Conservation (phyloP, 2,888 invertebrate genomes). For the Pseudoips prasinana region DNA sequence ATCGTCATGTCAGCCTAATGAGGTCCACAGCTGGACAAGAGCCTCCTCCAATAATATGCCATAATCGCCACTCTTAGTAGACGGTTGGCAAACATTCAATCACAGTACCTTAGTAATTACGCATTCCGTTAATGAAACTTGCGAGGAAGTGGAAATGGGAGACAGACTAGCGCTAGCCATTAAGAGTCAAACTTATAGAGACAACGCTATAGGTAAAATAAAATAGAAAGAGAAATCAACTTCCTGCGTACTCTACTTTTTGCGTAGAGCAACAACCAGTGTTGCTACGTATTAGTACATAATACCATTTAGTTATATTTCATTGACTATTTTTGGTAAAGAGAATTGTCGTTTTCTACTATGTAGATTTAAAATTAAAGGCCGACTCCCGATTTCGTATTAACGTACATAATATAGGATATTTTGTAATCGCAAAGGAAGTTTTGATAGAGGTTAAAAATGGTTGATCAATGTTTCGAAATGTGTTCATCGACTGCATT, state of each 20-base stretch:
- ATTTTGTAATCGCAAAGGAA: slow-evolving; percentile 37
- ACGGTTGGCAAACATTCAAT: too few species aligned
- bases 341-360: slow-evolving; percentile 5
- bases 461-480: slow-evolving; percentile 28
- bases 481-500: slow-evolving; percentile 15
- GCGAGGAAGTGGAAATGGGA: slow-evolving; percentile 26
- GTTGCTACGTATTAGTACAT: slow-evolving; percentile 2
- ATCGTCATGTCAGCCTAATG: too few species aligned
- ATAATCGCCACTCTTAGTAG: too few species aligned
- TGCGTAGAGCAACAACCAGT: background rate
- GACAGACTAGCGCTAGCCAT: slow-evolving; percentile 15
- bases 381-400: slow-evolving; percentile 27
- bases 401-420: slow-evolving; percentile 27
- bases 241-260: slow-evolving; percentile 23
- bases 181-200: slow-evolving; percentile 26
- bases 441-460: slow-evolving; percentile 34
- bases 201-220: slow-evolving; percentile 16
- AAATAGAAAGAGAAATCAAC: slow-evolving; percentile 33
- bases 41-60: too few species aligned
- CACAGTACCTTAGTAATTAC: slow-evolving; percentile 15
- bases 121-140: slow-evolving; percentile 25
- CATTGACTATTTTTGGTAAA: slow-evolving; percentile 7
- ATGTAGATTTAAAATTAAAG: slow-evolving; percentile 23
- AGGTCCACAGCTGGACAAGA: too few species aligned
- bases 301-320: slow-evolving; percentile 2